These are phyloP conservation scores for Helogale parvula DNA, from an alignment of 2,113 vertebrate genomes.

Conservation along the genomic window DNA sequence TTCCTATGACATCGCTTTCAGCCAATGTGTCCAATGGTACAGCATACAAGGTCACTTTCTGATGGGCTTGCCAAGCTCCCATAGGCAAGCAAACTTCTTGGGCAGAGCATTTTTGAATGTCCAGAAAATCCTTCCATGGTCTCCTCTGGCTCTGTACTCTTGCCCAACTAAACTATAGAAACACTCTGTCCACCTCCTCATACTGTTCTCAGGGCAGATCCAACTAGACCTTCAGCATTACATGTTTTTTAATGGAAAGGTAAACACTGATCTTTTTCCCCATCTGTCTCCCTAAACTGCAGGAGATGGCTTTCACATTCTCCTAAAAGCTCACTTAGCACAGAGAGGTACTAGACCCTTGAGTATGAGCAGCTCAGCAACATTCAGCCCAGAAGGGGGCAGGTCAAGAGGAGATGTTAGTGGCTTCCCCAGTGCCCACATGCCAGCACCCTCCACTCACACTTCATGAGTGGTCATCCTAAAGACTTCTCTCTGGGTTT, in stretches of 20 bases:
- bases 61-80: background rate
- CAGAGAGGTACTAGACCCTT: fast-evolving
- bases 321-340: background rate
- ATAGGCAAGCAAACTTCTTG: too few species aligned
- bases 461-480: background rate
- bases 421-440: too few species aligned
- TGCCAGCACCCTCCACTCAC: background rate
- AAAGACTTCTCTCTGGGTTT: background rate
- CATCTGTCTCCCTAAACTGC: background rate
- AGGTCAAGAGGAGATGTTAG: background rate
- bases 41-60: background rate
- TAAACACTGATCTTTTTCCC: background rate
- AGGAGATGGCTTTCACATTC: background rate
- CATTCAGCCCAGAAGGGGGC: background rate
- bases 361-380: background rate
- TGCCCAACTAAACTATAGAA: background rate
- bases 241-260: background rate
- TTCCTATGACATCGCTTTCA: background rate
- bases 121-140: background rate
- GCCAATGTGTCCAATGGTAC: fast-evolving
- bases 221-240: background rate
- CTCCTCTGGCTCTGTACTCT: background rate
- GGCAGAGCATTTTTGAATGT: background rate
- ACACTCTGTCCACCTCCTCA: background rate
- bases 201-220: background rate